phyloP scores from a whole-genome alignment of 2,797 vertebrate genomes.

The Alauda arvensis region DNA sequence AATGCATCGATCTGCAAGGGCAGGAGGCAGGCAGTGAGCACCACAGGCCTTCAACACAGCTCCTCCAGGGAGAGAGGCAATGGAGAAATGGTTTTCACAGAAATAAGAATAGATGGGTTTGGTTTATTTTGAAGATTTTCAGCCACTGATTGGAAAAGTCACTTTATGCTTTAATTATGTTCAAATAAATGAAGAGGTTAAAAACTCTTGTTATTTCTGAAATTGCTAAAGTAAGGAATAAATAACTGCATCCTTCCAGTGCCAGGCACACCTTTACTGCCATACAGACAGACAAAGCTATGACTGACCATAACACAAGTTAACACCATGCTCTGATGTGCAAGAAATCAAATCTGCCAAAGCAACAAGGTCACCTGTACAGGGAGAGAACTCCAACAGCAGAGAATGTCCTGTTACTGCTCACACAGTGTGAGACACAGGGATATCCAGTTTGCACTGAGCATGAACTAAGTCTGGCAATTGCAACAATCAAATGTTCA shows the following conservation, averaged over 20 bases:
- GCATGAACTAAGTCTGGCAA: background rate
- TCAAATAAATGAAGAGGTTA: background rate
- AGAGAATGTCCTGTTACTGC: background rate
- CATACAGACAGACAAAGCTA: background rate
- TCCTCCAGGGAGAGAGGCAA: background rate
- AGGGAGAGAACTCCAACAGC: background rate
- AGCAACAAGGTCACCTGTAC: background rate
- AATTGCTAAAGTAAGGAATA: background rate
- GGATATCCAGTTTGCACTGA: background rate
- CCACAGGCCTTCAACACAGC: background rate
- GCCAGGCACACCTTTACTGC: background rate
- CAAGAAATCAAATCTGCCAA: background rate
- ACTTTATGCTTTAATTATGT: background rate
- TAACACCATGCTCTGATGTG: background rate
- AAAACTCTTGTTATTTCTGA: background rate
- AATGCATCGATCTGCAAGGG: constrained; percentile 89
- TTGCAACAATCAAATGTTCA: background rate
- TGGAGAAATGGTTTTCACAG: background rate
- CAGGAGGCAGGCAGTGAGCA: background rate
- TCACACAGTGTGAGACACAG: background rate
- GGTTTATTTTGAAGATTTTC: background rate
- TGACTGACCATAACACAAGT: background rate
- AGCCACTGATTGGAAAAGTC: background rate
- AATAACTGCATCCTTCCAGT: background rate
- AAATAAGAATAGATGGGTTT: background rate